Conservation (phyloP, 2,113 vertebrate genomes). For the Vidua chalybeata region DNA sequence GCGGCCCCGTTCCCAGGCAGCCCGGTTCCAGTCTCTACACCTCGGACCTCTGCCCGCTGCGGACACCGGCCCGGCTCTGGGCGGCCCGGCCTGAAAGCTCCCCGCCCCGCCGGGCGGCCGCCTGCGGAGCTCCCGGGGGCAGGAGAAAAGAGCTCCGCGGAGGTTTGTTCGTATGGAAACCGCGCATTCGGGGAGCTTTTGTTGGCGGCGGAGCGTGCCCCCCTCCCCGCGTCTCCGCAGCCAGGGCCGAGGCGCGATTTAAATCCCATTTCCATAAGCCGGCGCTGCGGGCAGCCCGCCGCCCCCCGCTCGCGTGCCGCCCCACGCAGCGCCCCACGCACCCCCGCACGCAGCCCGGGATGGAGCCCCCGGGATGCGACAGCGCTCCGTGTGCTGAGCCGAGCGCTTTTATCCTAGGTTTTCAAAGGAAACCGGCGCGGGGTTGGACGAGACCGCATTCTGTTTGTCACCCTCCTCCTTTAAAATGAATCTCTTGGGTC, state of each 20-base stretch:
- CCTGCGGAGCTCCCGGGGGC: background rate
- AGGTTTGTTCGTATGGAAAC: background rate
- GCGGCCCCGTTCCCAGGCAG: background rate
- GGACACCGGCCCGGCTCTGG: no score
- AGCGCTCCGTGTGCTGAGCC: background rate
- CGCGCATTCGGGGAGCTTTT: background rate
- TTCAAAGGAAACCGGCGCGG: background rate
- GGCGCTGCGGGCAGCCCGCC: background rate
- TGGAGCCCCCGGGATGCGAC: background rate
- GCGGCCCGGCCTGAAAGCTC: background rate
- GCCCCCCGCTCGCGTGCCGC: conserved; percentile 28
- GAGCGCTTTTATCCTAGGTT: background rate
- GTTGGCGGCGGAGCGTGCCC: background rate
- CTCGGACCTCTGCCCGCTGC: background rate
- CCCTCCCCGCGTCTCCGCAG: background rate
- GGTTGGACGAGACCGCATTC: background rate
- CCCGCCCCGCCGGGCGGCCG: background rate
- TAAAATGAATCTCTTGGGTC: background rate
- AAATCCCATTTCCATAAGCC: conserved; percentile 44
- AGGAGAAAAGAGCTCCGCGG: background rate
- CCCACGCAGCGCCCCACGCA: background rate
- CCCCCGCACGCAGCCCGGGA: background rate
- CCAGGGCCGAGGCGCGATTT: background rate
- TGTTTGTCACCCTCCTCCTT: background rate
- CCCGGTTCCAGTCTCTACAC: background rate